Percentiles rank a stretch among this genome's conserved stretches.
phyloP scores from a whole-genome alignment of 2,113 vertebrate species.

The Melanerpes formicivorus region DNA sequence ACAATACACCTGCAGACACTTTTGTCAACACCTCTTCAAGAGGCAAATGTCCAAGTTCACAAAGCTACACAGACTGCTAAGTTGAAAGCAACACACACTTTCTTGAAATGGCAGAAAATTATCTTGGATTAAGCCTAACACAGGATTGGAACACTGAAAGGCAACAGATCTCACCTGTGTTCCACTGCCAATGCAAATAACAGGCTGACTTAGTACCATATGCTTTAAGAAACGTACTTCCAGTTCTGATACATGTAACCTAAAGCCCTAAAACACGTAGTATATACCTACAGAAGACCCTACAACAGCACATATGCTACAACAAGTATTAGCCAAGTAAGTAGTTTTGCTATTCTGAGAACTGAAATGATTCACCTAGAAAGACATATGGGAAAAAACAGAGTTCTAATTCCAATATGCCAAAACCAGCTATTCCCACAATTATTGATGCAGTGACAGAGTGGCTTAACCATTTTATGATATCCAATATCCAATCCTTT shows the following conservation, averaged over 20 bases:
- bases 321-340: neutral
- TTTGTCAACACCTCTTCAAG: neutral
- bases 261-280: neutral
- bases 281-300: rapidly evolving
- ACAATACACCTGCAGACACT: neutral
- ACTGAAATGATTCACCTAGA: neutral
- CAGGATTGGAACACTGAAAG: neutral
- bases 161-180: neutral
- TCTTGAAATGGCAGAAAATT: neutral
- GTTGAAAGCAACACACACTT: neutral
- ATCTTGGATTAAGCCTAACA: neutral
- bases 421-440: rapidly evolving
- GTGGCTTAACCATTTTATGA: neutral
- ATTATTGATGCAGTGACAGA: neutral
- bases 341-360: neutral
- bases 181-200: rapidly evolving
- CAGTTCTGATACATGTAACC: rapidly evolving
- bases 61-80: neutral
- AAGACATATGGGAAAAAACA: neutral
- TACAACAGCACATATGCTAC: neutral
- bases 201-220: neutral
- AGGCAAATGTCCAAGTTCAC: neutral
- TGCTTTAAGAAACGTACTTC: neutral
- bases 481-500: neutral
- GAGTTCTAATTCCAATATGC: neutral